Conservation (phyloP, 2,113 vertebrate species). For the Oreochromis tanganicae region DNA sequence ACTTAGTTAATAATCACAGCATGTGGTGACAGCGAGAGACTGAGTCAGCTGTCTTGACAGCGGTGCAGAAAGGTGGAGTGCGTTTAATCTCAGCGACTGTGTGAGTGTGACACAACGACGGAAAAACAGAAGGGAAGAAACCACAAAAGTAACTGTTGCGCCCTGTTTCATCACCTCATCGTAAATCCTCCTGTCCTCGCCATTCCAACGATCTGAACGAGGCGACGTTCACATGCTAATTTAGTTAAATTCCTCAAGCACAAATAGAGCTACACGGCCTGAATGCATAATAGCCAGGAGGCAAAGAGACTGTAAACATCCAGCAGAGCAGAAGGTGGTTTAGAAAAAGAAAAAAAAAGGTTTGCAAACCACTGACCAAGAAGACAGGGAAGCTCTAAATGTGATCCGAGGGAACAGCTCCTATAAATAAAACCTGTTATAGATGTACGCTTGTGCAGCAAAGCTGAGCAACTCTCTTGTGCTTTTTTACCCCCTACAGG, state of each 20-base stretch:
- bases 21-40: background rate
- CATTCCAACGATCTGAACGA: background rate
- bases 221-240: background rate
- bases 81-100: background rate
- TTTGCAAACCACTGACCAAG: background rate
- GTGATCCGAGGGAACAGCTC: background rate
- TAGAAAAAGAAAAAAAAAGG: background rate
- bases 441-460: background rate
- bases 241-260: background rate
- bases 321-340: background rate
- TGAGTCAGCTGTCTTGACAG: slow-evolving; percentile 6
- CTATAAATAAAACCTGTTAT: slow-evolving; percentile 34
- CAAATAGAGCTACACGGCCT: background rate
- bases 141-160: background rate
- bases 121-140: background rate
- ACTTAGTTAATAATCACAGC: background rate
- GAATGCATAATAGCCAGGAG: background rate
- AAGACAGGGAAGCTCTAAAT: background rate
- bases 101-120: background rate
- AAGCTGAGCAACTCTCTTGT: background rate
- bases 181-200: slow-evolving; percentile 4
- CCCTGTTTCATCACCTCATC: slow-evolving; percentile 8
- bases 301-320: background rate
- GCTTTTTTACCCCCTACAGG: background rate
- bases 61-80: background rate